Evolutionary conservation across 2,888 invertebrate species (phyloP), one percentile per base, ranked within the genome.

Genomic region (Cerastis leucographa): DNA sequence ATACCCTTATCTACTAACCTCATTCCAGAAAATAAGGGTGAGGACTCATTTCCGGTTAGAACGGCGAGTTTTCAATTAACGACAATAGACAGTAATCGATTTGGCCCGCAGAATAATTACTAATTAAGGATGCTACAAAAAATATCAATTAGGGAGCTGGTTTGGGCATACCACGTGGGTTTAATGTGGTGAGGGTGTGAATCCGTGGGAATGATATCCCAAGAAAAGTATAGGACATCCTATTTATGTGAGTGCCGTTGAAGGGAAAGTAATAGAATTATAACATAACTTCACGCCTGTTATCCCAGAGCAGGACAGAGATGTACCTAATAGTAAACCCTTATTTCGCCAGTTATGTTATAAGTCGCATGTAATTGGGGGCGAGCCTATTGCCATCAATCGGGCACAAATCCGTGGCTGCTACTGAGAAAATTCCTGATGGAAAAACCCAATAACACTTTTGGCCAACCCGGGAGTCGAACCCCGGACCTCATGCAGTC

Each of bases 61-160:
- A 76, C 85, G 76, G 80, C 69, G 79, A 88, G 83, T 89, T 90
- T 85, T 81, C 81, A 81, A 87, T 89, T 86, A 83, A 85, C 64
- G 67, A 90, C 89, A 89, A 91, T 89, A 81, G 82, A 64, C 70
- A 69, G 61, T 81, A 85, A 83, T 86, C 84, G 82, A 88, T 89
- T 87, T 84, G 73, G 75, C 87, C 86, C 87, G 82, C 81, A 88
- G 79, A 77, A 80, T 85, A 79, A 87, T 87, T 78, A 80, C 69
- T 85, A 74, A 80, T 86, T 88, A 86, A 71, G 56, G 76, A 84
- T 56, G 66, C 61, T 66, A 84, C 76, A 87, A 81, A 81, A 81
- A 86, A 83, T 81, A 81, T 76, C 78, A 85, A 88, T 89, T 89
- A 87, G 72, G 76, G 65, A 49, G 72, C 70, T 74, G 12, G 62